Base-by-base conservation (phyloP, 1,140 invertebrate species). In the Muscidifurax raptorellus region DNA sequence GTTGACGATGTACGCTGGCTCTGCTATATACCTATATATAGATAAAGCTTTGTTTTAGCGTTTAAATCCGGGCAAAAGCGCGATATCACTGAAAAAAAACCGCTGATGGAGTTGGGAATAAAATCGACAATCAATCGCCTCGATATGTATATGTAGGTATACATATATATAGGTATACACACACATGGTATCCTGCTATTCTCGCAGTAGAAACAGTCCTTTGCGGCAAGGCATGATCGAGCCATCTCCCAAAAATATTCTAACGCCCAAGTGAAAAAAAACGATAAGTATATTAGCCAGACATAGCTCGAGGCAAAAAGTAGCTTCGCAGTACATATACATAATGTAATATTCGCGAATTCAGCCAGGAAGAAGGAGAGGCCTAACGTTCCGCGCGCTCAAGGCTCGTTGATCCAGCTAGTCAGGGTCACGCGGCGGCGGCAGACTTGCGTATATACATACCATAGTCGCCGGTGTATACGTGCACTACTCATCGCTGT, bases 401-500 rank as follows among this genome's bases (percentile, higher is more conserved):
- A 32, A 36, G 72, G 44, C 81, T 69, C 66, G 36, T 69, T 66
- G 72, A 76, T 78, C 75, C 82, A 78, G 64, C 82, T 75, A 83
- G 82, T 84, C 82, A 84, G 82, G 82, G 82, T 84, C 82, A 84
- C 82, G 82, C 74, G 75, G 71, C 12, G 80, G 59, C 80, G 67
- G 36, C 64, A 72, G 67, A 72, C 67, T 12, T 25, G 47, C 71
- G 52, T 59, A 30, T 28, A 47, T 52, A 75, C 30, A 75, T 75
- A 75, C 40, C 71, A 74, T 72, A 80, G 15, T 40, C 80, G 9
- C 36, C 36, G n/a, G 13, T 28, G 15, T 22, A 27, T 32, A 69
- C 66, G 18, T 69, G 10, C 66, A n/a, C 52, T 59, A 59, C 52
- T 59, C 52, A 59, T 59, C 52, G 52, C 52, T 59, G 52, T 59